Evolutionary conservation across 1,140 invertebrate species (phyloP).

Genomic region (Calosoma granatense): DNA sequence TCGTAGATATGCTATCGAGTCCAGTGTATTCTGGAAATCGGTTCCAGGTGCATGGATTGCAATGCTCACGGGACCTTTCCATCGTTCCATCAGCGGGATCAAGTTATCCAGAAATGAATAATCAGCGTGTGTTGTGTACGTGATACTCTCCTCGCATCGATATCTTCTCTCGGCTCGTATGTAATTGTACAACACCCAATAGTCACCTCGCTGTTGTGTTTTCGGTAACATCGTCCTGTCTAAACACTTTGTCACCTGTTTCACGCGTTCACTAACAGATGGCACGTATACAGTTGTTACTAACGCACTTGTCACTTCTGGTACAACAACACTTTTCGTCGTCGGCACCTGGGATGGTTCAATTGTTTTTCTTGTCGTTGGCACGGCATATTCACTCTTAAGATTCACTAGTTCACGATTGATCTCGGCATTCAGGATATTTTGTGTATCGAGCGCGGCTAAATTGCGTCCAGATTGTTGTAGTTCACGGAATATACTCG

Average conservation of each 20-base stretch:
- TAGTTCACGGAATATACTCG: slow-evolving; percentile 24
- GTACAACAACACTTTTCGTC: slow-evolving; percentile 6
- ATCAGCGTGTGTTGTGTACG: slow-evolving; percentile 86
- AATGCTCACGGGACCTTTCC: slow-evolving; percentile 60
- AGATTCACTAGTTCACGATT: background rate
- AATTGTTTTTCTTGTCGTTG: slow-evolving; percentile 7
- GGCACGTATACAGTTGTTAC: slow-evolving; percentile 4
- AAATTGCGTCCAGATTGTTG: slow-evolving; percentile 26
- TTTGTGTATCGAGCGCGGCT: slow-evolving; percentile 25
- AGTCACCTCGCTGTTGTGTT: slow-evolving; percentile 71
- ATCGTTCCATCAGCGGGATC: slow-evolving; percentile 64
- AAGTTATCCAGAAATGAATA: slow-evolving; percentile 86
- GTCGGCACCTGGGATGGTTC: background rate
- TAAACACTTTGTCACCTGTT: slow-evolving; percentile 47
- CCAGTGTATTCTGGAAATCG: slow-evolving; percentile 52
- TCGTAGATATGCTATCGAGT: slow-evolving; percentile 56
- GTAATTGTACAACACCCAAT: slow-evolving; percentile 86
- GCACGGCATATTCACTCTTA: background rate
- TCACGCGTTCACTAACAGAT: slow-evolving; percentile 29
- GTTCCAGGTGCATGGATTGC: slow-evolving; percentile 66
- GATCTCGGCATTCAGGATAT: background rate
- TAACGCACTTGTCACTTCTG: slow-evolving; percentile 3
- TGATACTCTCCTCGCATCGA: slow-evolving; percentile 80
- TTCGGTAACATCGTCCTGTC: slow-evolving; percentile 51
- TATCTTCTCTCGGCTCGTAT: slow-evolving; percentile 59